phyloP scores from a whole-genome alignment of 1,140 invertebrate genomes.

The Heterodera carotae region DNA sequence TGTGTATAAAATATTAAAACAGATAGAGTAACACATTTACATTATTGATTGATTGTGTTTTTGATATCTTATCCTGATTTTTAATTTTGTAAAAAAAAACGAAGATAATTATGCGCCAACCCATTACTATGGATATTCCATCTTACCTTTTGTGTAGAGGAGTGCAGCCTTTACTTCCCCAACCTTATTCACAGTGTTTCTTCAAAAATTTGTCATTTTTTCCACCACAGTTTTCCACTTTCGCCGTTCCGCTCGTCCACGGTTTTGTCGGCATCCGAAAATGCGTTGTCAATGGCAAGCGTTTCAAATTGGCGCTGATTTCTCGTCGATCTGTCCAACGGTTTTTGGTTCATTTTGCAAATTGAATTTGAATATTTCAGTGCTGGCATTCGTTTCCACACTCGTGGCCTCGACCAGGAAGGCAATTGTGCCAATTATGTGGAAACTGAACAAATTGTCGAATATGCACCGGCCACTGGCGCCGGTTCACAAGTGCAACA shows the following conservation, averaged over 20 bases:
- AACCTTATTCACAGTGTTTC: no score
- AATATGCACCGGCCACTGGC: conserved; percentile 69
- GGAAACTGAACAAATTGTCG: conserved; percentile 80
- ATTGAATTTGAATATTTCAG: conserved; percentile 42
- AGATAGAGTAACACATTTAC: no score
- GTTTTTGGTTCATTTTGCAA: conserved; percentile 38
- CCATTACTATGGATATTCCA: no score
- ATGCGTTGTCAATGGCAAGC: conserved; percentile 42
- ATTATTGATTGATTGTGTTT: no score
- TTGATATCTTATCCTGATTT: no score
- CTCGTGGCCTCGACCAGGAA: conserved; percentile 78
- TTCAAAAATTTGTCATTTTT: no score
- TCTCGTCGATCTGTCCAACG: conserved; percentile 49
- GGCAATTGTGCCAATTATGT: conserved; percentile 96
- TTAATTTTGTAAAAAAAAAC: no score
- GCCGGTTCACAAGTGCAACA: conserved; percentile 71
- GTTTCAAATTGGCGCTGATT: conserved; percentile 60
- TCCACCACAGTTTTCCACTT: conserved; percentile 40
- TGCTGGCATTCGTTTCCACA: conserved; percentile 66
- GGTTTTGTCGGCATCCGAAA: conserved; percentile 62
- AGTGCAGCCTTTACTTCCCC: no score
- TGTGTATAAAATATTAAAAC: no score
- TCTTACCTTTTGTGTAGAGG: no score
- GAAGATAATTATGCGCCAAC: no score
- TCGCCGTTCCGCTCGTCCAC: conserved; percentile 60